Percentiles rank a stretch among this genome's conserved stretches.
These are phyloP conservation scores for Xylophagus ater DNA, from an alignment of 2,888 invertebrate genomes.

Conservation along the genomic window DNA sequence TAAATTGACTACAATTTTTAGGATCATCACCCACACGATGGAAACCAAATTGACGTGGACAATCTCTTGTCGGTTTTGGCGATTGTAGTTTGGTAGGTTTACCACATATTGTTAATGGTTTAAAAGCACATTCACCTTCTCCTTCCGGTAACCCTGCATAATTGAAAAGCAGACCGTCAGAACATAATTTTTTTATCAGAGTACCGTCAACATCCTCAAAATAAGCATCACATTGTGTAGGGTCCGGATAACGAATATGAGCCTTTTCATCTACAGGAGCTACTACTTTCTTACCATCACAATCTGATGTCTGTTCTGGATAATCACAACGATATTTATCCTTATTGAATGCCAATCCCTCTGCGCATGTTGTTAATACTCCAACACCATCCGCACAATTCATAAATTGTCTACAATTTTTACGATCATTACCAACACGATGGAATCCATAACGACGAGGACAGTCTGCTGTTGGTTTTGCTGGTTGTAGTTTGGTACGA, in stretches of 20 bases:
- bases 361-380: constrained; percentile 64
- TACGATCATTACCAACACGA: constrained; percentile 49
- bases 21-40: constrained; percentile 54
- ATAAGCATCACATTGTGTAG: constrained; percentile 63
- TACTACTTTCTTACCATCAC: too few species aligned
- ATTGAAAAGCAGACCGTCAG: constrained; percentile 72
- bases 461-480: constrained; percentile 58
- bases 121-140: constrained; percentile 76
- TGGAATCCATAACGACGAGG: constrained; percentile 53
- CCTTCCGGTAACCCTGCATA: constrained; percentile 50
- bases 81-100: constrained; percentile 52
- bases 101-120: constrained; percentile 65
- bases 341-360: constrained; percentile 68
- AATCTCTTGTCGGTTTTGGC: constrained; percentile 54
- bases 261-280: too few species aligned
- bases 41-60: constrained; percentile 51
- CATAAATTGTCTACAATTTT: constrained; percentile 67
- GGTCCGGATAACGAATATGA: too few species aligned
- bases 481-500: constrained; percentile 48
- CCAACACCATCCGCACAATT: constrained; percentile 71
- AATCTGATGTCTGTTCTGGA: constrained; percentile 78
- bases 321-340: constrained; percentile 71
- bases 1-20: constrained; percentile 65
- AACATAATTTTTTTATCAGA: constrained; percentile 60
- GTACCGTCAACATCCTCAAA: constrained; percentile 59